Conservation (phyloP, 2,888 invertebrate species). For the Hylaea fasciaria region DNA sequence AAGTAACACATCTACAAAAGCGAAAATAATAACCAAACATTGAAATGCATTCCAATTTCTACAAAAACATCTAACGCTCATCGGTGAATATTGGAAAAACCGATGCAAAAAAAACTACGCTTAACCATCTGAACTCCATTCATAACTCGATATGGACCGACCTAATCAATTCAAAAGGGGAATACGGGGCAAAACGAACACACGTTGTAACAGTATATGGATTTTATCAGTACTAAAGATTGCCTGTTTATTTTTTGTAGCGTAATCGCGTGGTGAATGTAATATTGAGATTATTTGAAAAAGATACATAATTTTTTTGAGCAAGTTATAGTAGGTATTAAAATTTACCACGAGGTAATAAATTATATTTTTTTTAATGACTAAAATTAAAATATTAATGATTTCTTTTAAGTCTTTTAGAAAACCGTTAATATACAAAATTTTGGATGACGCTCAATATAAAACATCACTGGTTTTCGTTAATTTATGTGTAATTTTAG, state of each 20-base stretch:
- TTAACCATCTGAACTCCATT: slow-evolving; percentile 71
- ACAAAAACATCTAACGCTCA: slow-evolving; percentile 32
- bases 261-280: not conserved
- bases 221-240: slow-evolving; percentile 40
- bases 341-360: too few relatives aligned
- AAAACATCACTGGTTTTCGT: too few relatives aligned
- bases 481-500: too few relatives aligned
- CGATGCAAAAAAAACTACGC: slow-evolving; percentile 56
- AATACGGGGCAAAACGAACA: slow-evolving; percentile 77
- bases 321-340: too few relatives aligned
- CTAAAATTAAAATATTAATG: too few relatives aligned
- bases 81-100: slow-evolving; percentile 63
- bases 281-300: too few relatives aligned
- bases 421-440: too few relatives aligned
- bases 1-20: slow-evolving; percentile 26
- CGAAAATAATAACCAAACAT: slow-evolving; percentile 41
- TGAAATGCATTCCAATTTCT: slow-evolving; percentile 1
- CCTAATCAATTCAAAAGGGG: slow-evolving; percentile 83
- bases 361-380: too few relatives aligned
- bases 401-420: too few relatives aligned
- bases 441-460: too few relatives aligned
- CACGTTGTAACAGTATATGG: slow-evolving; percentile 46
- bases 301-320: too few relatives aligned
- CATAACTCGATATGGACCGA: slow-evolving; percentile 77
- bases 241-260: not conserved